Percentiles rank a stretch among this genome's conserved stretches.
phyloP scores from a whole-genome alignment of 2,797 vertebrate genomes.

The Threskiornis aethiopicus region DNA sequence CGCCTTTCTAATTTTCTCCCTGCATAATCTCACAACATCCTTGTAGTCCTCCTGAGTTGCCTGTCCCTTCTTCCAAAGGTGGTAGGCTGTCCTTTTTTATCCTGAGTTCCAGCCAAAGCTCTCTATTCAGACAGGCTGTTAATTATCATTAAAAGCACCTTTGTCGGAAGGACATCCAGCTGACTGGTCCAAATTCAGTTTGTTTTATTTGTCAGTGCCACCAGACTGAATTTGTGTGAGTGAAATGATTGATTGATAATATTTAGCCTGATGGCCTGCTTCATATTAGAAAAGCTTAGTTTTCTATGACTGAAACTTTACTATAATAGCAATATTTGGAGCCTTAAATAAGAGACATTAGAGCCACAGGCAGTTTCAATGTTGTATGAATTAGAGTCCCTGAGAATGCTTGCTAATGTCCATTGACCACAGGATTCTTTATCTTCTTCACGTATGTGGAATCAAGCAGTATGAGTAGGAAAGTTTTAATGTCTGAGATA shows the following conservation, averaged over 20 bases:
- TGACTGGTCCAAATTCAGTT: background rate
- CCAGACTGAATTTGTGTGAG: background rate
- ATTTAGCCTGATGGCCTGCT: background rate
- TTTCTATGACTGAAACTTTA: background rate
- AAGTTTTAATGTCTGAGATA: background rate
- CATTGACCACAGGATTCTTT: background rate
- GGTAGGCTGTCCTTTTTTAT: too few relatives aligned
- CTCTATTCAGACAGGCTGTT: background rate
- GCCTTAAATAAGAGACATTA: background rate
- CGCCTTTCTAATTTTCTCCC: too few relatives aligned
- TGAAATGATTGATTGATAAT: background rate
- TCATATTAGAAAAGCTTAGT: background rate
- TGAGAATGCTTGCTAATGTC: background rate
- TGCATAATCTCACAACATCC: too few relatives aligned
- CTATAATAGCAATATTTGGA: background rate
- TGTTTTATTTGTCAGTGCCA: background rate
- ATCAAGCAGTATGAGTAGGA: background rate
- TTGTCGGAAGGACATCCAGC: background rate
- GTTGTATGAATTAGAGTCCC: background rate
- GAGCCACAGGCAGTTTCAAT: background rate
- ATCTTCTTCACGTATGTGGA: background rate
- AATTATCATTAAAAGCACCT: slow-evolving; percentile 9
- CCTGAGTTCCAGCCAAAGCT: too few relatives aligned
- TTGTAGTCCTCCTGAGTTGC: too few relatives aligned
- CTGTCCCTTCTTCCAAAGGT: too few relatives aligned